phyloP scores from a whole-genome alignment of 2,888 invertebrate genomes.

The Megaustenia siamemsis region DNA sequence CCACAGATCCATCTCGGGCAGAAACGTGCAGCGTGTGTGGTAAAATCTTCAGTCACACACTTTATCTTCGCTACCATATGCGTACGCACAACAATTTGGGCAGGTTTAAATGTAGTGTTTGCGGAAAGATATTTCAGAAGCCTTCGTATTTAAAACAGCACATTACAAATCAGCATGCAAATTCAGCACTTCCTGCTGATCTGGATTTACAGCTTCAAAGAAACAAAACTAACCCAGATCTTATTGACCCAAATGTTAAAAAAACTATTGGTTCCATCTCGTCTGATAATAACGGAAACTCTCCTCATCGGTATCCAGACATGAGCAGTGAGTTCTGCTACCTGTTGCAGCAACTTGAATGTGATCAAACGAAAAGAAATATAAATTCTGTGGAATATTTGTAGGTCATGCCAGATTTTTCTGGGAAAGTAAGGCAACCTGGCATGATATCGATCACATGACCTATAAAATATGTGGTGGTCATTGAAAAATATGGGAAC shows the following conservation, averaged over 20 bases:
- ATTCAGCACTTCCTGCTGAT: background rate
- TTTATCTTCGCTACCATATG: conserved; percentile 26
- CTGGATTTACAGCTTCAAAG: background rate
- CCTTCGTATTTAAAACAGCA: conserved; percentile 21
- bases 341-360: background rate
- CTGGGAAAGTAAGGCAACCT: too few species aligned
- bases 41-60: background rate
- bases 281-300: background rate
- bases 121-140: conserved; percentile 2
- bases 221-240: background rate
- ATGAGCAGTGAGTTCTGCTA: background rate
- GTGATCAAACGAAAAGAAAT: background rate
- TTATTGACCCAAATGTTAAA: background rate
- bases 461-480: too few species aligned
- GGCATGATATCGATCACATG: too few species aligned
- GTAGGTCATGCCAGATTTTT: too few species aligned
- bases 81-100: background rate
- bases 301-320: background rate
- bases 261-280: background rate
- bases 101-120: background rate
- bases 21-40: conserved; percentile 12
- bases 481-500: too few species aligned
- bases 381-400: background rate
- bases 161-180: background rate
- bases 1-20: background rate